Base-by-base conservation (phyloP, 2,888 invertebrate genomes). In the Muscina levida region DNA sequence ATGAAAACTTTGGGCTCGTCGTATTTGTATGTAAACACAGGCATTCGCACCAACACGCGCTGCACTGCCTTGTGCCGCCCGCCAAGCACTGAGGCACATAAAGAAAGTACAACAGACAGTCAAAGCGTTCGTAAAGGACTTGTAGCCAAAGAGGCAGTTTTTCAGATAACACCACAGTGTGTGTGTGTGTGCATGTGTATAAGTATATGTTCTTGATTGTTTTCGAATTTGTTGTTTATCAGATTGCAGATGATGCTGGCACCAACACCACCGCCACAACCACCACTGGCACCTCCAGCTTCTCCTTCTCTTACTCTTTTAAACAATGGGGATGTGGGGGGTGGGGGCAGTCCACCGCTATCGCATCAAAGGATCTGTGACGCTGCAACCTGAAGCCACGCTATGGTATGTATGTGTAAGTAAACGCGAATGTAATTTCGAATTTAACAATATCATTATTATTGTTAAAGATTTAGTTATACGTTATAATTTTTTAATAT, bases 401-500 rank as follows among this genome's bases (percentile, higher is more conserved):
- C n/a, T n/a, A n/a, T 10, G 8, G 17, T 56, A 26, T 59, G 39
- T 22, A 15, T 57, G 31, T 48, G 26, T 31, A n/a, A 15, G 57
- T 15, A 19, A 6, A 10, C 6, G 51, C 22, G 22, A 2, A n/a
- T 22, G 17, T 66, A 66, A 56, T 68, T 48, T 26, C 26, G 24
- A 31, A 31, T 44, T 68, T 44, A 67, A 53, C 37, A 31, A 77
- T 53, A 72, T 65, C 62, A 44, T 53, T 72, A 59, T 31, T 31
- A 31, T 59, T 67, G 72, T 31, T 19, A 31, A 65, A 74, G 56
- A 78, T 73, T 77, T 68, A 72, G 53, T 72, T 68, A 31, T 72
- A 72, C 67, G 67, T 68, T 53, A 68, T 31, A 31, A 31, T 51
- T 51, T 67, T 67, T 59, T 51, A 59, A 51, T 62, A 66, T 62